Base-by-base conservation (phyloP, 1,140 invertebrate genomes). In the Palaemon carinicauda region DNA sequence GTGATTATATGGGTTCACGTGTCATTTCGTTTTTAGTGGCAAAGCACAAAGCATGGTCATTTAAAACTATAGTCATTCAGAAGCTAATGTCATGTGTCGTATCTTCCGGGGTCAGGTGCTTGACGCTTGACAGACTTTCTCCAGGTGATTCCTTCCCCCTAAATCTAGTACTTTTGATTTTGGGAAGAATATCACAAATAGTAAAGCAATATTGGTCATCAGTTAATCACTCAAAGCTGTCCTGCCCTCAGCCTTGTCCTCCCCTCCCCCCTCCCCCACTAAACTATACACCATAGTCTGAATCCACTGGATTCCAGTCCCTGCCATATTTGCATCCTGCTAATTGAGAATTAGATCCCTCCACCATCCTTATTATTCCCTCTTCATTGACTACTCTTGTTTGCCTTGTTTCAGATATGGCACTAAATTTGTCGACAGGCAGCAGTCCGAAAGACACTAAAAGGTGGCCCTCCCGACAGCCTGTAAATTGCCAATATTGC, bases 401-500 rank as follows among this genome's bases (percentile, higher is more conserved):
- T 89, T 89, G 73, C 85, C 80, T 83, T 88, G 86, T 89, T 89
- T 89, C 82, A 89, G 87, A 88, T 89, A 84, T 85, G 87, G 71
- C 82, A 79, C 85, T 88, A 80, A 87, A 89, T 84, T 87, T 89
- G 87, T 88, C 87, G 87, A 88, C 87, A 83, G 87, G 82, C 82
- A 75, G 81, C 87, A 84, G 79, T 85, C 87, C 87, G 82, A 88
- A 88, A 84, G 87, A 88, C 56, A 88, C 87, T 81, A 89, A 89
- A 88, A 89, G 87, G 74, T 89, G 89, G 89, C 89, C 89, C 77
- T 89, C 89, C 56, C 78, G 89, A 87, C 89, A 89, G 80, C 89
- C 89, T 78, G 89, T 89, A 50, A 89, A 89, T 87, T 89, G 89
- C 82, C 89, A 89, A 78, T 89, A 78, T 85, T 89, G 89, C 78